A percentile compares a stretch with the other conserved stretches of the same genome.
Conservation (phyloP, 2,888 invertebrate genomes). For the Drosophila testacea region DNA sequence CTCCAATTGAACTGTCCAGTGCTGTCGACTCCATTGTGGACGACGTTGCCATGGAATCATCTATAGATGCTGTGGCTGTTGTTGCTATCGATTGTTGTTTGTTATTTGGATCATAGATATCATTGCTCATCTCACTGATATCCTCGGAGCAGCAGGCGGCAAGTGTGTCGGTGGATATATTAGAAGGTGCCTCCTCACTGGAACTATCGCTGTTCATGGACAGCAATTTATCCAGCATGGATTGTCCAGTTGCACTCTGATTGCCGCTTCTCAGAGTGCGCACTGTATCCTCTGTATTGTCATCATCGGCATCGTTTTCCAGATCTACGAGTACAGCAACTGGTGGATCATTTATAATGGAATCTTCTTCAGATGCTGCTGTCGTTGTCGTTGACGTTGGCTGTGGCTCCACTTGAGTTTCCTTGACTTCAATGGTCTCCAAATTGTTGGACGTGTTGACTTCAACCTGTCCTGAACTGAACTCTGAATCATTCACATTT, state of each 20-base stretch:
- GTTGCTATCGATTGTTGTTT: conserved; percentile 34
- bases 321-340: conserved; percentile 59
- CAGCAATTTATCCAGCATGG: conserved; percentile 83
- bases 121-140: conserved; percentile 82
- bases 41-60: conserved; percentile 21
- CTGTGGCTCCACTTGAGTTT: conserved; percentile 1
- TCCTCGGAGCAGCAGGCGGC: conserved; percentile 83
- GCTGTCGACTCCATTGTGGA: conserved; percentile 7
- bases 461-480: neutral
- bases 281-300: conserved; percentile 82
- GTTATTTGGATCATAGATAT: conserved; percentile 73
- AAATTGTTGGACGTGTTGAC: neutral
- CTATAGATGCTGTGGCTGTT: conserved; percentile 29
- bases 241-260: conserved; percentile 74
- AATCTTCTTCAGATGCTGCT: conserved; percentile 12
- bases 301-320: conserved; percentile 82
- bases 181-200: conserved; percentile 82
- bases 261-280: conserved; percentile 68
- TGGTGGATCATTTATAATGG: conserved; percentile 27
- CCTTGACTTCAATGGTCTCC: conserved; percentile 5
- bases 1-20: conserved; percentile 18
- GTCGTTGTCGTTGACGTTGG: neutral
- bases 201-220: conserved; percentile 85
- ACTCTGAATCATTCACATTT: neutral
- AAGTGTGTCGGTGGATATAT: conserved; percentile 82